phyloP scores from a whole-genome alignment of 2,888 invertebrate genomes.

The Andricus curvator region DNA sequence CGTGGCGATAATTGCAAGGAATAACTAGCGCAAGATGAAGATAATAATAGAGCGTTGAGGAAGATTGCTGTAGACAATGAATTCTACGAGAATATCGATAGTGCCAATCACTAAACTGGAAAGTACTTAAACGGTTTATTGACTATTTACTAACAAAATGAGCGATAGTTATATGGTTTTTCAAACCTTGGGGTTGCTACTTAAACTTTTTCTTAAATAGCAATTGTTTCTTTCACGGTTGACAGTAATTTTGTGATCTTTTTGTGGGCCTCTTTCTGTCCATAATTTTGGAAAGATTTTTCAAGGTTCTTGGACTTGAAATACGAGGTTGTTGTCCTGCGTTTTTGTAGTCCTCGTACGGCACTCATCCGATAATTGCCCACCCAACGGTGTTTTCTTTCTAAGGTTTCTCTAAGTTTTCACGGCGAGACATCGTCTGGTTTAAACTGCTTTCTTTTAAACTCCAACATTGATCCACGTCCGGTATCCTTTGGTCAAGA shows the following conservation, averaged over 20 bases:
- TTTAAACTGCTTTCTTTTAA: slow-evolving; percentile 19
- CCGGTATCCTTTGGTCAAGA: slow-evolving; percentile 33
- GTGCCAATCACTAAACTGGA: slow-evolving; percentile 23
- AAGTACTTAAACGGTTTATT: slow-evolving; percentile 17
- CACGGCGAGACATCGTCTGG: slow-evolving; percentile 7
- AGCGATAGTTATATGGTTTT: background rate
- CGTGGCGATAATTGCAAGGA: slow-evolving; percentile 4
- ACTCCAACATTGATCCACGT: slow-evolving; percentile 17
- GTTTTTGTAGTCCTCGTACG: slow-evolving; percentile 29
- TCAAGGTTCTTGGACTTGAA: background rate
- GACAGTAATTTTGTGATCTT: background rate
- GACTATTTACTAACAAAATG: slow-evolving; percentile 15
- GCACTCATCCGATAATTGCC: slow-evolving; percentile 35
- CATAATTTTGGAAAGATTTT: slow-evolving; percentile 3
- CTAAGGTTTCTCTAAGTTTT: slow-evolving; percentile 33
- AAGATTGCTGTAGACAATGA: slow-evolving; percentile 24
- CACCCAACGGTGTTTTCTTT: slow-evolving; percentile 34
- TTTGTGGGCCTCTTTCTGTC: background rate
- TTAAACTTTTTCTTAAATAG: background rate
- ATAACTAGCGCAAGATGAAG: slow-evolving; percentile 30
- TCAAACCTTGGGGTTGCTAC: background rate
- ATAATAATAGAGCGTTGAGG: slow-evolving; percentile 27
- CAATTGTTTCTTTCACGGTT: background rate
- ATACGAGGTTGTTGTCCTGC: slow-evolving; percentile 15
- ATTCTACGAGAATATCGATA: slow-evolving; percentile 20